Percentiles rank a stretch among this genome's conserved stretches.
Conservation (phyloP, 1,140 invertebrate genomes). For the Steinernema feltiae region DNA sequence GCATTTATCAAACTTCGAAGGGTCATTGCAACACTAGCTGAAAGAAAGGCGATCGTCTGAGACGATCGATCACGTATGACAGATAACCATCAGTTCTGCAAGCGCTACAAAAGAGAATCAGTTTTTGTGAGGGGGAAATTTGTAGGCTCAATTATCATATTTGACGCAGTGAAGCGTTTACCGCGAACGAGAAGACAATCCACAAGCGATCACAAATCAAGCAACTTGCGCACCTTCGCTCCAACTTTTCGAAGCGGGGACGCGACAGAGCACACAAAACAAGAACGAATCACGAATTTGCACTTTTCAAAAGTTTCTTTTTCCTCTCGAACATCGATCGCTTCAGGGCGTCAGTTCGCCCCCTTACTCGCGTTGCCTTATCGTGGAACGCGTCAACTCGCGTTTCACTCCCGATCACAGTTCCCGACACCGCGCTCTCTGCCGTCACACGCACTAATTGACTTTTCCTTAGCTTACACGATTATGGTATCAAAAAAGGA, state of each 20-base stretch:
- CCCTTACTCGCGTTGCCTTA: background rate
- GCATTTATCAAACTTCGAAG: no score
- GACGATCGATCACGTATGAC: no score
- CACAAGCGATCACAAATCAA: background rate
- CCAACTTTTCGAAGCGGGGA: background rate
- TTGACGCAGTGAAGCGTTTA: background rate
- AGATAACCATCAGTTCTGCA: no score
- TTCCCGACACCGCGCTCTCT: background rate
- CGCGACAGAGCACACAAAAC: background rate
- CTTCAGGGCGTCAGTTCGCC: background rate
- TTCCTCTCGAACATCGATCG: background rate
- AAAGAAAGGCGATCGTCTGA: no score
- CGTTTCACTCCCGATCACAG: background rate
- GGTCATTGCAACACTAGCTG: no score
- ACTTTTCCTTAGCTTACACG: background rate
- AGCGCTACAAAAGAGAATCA: no score
- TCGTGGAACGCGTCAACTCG: background rate
- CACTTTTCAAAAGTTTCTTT: slow-evolving; percentile 8
- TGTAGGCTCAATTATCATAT: no score
- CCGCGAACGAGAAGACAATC: background rate
- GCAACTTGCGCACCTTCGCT: background rate
- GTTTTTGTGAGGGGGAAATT: no score
- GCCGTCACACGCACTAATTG: slow-evolving; percentile 13
- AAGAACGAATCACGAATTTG: background rate
- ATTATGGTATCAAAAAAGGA: background rate